Base-by-base conservation (phyloP, 2,113 vertebrate species). In the Xenus cinereus region DNA sequence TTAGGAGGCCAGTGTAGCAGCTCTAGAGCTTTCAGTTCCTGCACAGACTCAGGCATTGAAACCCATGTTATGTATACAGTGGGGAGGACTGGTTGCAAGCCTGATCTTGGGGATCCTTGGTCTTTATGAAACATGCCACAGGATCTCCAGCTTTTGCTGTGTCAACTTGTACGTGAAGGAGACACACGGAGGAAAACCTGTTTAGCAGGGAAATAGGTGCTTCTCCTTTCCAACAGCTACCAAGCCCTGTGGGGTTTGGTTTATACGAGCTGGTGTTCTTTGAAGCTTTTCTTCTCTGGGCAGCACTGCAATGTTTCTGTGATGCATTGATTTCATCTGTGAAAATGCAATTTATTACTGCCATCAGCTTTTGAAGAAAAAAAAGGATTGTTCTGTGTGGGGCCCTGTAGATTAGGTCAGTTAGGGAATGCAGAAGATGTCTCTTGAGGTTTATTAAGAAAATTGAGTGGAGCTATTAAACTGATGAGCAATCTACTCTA, bases 381-480 rank as follows among this genome's bases (percentile, higher is more conserved):
- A 84, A 68, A 48, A 23, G 5, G 48, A 53, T 71, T 81, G 46
- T 74, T 84, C 32, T 78, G 15, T 53, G 15, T 11, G n/a, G 15
- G 3, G 2, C 50, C 41, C 74, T 21, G 2, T 79, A 69, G 77
- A 45, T 87, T 22, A 87, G 69, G 87, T 51, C 81, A 75, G 46
- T 64, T 91, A 51, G 69, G 84, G 53, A 80, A 82, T 50, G 45
- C 66, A 90, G 69, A 71, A 82, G 71, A 20, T 62, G 45, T 57
- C 81, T 93, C 67, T 59, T 87, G 84, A 73, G 78, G 67, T 95
- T 94, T 93, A 59, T 93, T 83, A 63, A 63, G 50, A 71, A 83
- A 93, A 91, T 39, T 39, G 75, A 93, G 32, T 43, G 72, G 60
- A 80, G 50, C 75, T 84, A 43, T 96, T 93, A 73, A 77, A 95